Evolutionary conservation across 1,140 invertebrate genomes (phyloP), one percentile per base, ranked within the genome.

Genomic region (Drosophila varians): DNA sequence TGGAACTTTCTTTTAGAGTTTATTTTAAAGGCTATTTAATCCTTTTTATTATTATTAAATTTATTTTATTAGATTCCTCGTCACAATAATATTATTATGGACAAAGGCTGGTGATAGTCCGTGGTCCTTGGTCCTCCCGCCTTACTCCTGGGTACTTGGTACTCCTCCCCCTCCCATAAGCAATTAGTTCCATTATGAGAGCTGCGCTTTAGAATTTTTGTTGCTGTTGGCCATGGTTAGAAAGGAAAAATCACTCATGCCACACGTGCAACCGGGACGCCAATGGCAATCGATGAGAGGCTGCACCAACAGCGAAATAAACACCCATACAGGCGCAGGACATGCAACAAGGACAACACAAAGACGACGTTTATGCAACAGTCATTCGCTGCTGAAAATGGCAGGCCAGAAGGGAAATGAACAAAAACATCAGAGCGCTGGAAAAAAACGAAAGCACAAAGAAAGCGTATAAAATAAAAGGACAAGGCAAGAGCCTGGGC

Each of bases 301-400:
- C 51, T 83, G 79, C 79, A 83, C 80, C 70, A 75, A 78, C 56
- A 74, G 79, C 78, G 77, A 55, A 60, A 47, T 66, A 28, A 16
- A 49, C 36, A 47, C 36, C 36, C 46, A 21, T 31, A 12, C 36
- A 38, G 36, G 36, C 26, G 34, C n/a, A 51, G 14, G 47, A 38
- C 64, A 18, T 73, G 75, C 79, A 84, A 62, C 72, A 73, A 51
- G 70, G 69, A 77, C 73, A 86, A 86, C 71, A 80, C 66, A 86
- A 87, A 87, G 80, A 69, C 80, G 68, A 86, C 80, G 80, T 86
- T 86, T 87, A 87, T 86, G 80, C 80, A 86, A 87, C 80, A 86
- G 84, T 86, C 80, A 86, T 86, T 86, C 82, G 80, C 82, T 38
- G 36, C 36, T 80, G 76, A 73, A 78, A 84, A 56, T 86, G 60